Evolutionary conservation across 1,140 invertebrate genomes (phyloP), one percentile per base, ranked within the genome.

Genomic region (Dendroctonus ponderosae): DNA sequence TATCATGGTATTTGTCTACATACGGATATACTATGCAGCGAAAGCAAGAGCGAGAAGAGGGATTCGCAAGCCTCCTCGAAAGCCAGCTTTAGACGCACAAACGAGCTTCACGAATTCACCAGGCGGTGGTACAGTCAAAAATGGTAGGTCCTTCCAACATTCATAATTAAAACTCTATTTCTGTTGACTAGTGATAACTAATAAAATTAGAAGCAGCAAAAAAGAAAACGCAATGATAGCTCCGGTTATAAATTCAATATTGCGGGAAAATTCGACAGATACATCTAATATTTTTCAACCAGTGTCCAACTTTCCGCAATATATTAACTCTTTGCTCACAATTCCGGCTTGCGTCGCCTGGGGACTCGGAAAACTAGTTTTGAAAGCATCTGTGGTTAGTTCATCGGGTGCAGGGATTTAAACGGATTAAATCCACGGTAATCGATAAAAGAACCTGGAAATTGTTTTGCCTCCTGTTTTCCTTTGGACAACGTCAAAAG

Each of bases 1-100:
- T 79, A 95, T 99, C 77, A 98, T 99, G 93, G 93, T 98, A 67
- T 98, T 99, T 83, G 94, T 99, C 50, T 99, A 99, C 83, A 95
- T 98, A 76, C 87, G 94, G 78, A 99, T 99, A 82, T 99, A 99
- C 82, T 94, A 90, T 80, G 97, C 96, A 12, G 96, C 96, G 43
- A 92, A 97, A 77, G 92, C 92, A 26, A 80, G 94, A 50, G 94
- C 94, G 58, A 84, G 93, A 65, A 82, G 93, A 53, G 90, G 89
- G 52, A 92, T 93, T 70, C 84, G 90, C 71, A 93, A 93, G 75
- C 87, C 88, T 70, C 88, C 87, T 44, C 81, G 87, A 71, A 84
- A 84, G 71, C 82, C 81, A 74, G 75, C 87, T 52, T 76, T 74
- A 54, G 76, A 79, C 64, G 74, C 74, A 46, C 75, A 76, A 62